Evolutionary conservation across 1,140 invertebrate species (phyloP).

Genomic region (Drosophila pruinosa): DNA sequence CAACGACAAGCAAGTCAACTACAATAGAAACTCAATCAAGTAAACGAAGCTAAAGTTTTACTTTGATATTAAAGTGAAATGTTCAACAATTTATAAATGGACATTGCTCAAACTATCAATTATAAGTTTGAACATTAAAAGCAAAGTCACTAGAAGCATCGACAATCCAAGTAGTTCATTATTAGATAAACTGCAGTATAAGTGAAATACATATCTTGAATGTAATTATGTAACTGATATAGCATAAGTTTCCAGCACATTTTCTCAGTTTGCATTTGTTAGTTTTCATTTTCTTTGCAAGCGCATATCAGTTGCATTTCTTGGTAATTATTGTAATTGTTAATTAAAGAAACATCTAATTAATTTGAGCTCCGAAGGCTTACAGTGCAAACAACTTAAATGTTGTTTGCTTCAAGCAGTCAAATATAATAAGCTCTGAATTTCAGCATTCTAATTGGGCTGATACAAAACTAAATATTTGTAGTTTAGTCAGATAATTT

Average conservation of each 20-base stretch:
- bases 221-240: neutral
- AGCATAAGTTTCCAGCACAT: no score
- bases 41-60: constrained; percentile 24
- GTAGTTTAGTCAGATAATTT: no score
- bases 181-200: neutral
- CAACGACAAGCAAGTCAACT: constrained; percentile 24
- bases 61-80: constrained; percentile 5
- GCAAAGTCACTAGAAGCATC: neutral
- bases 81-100: neutral
- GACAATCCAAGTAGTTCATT: neutral
- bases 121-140: constrained; percentile 5
- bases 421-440: no score
- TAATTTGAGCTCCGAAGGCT: no score
- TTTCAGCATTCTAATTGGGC: no score
- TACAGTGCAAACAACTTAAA: no score
- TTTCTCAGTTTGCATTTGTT: neutral
- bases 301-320: no score
- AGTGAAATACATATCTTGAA: neutral
- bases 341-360: no score
- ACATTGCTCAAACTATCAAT: neutral
- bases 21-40: constrained; percentile 23
- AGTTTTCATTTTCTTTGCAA: no score
- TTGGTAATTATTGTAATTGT: no score
- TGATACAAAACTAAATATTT: no score
- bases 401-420: no score